Base-by-base conservation (phyloP, 2,113 vertebrate genomes). In the Blennius ocellaris region DNA sequence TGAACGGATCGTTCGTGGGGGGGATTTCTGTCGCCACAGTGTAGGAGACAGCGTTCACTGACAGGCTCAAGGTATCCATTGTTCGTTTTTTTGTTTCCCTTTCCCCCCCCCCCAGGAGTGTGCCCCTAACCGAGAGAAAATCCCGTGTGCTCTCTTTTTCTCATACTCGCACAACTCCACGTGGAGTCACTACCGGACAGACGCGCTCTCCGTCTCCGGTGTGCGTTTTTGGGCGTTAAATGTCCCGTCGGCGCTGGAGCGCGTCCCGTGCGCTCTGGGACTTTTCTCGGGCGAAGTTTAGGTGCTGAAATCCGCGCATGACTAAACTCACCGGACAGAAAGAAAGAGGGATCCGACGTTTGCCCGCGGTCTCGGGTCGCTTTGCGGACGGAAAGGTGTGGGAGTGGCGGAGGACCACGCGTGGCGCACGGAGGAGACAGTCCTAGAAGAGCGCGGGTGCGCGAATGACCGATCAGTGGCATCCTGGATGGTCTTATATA, bases 1-100 rank as follows among this genome's bases (percentile, higher is more conserved):
- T 70, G 72, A 97, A 97, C 0, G 95, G 94, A 69, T 96, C 94
- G 60, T 90, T 79, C 0, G 47, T 47, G 5, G 65, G 39, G 58
- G 76, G 7, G 58, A 67, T 44, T 55, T 69, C 85, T 1, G 80
- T 65, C 49, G 84, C 0, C 87, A 92, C 85, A 11, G 93, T 90
- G 87, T 80, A 79, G 54, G 88, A 89, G 6, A 91, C 91, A 0
- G 86, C 93, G 30, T 96, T 95, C 72, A 90, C 92, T 53, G 92
- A 69, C 49, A 89, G 74, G 56, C 58, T 79, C 38, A 87, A 55
- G 44, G 60, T 73, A 81, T 94, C 93, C 95, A 97, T 93, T 54
- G 77, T 89, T 76, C 78, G 82, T 66, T 69, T 69, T 59, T 57
- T 7, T 16, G 49, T 39, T 51, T 5, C 16, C 7, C 4, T 16